Base-by-base conservation (phyloP, 2,888 invertebrate species). In the Pecten maximus region DNA sequence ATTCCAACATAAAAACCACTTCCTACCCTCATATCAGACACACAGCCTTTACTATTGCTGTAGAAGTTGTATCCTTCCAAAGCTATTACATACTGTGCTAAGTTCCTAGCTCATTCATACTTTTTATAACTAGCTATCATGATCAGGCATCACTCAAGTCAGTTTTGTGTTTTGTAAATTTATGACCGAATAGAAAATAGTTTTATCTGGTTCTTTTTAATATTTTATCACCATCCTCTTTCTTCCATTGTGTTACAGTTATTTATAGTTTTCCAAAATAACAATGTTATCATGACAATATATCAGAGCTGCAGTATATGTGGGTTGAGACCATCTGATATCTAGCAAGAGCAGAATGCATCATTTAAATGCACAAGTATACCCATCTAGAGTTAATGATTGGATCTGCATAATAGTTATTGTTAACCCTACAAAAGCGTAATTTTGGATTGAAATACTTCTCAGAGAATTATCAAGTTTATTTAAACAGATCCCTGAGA, bases 81-180 rank as follows among this genome's bases (percentile, higher is more conserved):
- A 28, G 35, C 74, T 35, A 74, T 35, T 74, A 74, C 74, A 74
- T 74, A 74, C 74, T 74, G 74, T 74, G 74, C 74, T 74, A 74
- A 28, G 35, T 35, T 74, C 4, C 74, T 74, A 74, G 35, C 35
- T 74, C 74, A 74, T 74, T 74, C 74, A 74, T 74, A 35, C 74
- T 74, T 28, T 74, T 74, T 74, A 74, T 74, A 74, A 19, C 15
- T 2, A 35, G 35, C 10, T 74, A 74, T 74, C 74, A 10, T 35
- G 6, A 3, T 0, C 10, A 10, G 16, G 35, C 19, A 74, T 74
- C 74, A 35, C 28, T 74, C 44, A 44, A 44, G 35, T 74, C 16
- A 74, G 28, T 74, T 28, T 15, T 35, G 74, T 35, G 74, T 0
- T 4, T 35, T 74, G 16, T 35, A 15, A 28, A 35, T 35, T 28